Evolutionary conservation across 2,888 invertebrate species (phyloP), one percentile per base, ranked within the genome.

Genomic region (Brenthis hecate): DNA sequence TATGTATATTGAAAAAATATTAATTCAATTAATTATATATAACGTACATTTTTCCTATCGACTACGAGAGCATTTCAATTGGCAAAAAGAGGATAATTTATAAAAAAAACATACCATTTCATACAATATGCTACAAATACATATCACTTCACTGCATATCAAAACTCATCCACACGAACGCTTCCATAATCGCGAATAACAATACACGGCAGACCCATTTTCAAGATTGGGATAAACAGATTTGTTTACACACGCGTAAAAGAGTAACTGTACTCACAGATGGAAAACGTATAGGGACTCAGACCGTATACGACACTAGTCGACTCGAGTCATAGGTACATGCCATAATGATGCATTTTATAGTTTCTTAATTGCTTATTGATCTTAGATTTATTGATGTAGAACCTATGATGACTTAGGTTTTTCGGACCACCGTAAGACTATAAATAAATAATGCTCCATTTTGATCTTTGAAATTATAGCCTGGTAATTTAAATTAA

Each of bases 181-280:
- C 65, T 68, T 68, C 57, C 68, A 65, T 58, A 65, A 68, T 57
- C 63, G 57, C 61, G 68, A 68, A 68, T 68, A 68, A 68, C 68
- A 63, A 68, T 68, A 68, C 68, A 67, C 57, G 48, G 61, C 53
- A 65, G 67, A 61, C 70, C 70, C 63, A 67, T 67, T 67, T 70
- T 50, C 55, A 28, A 56, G 63, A 70, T 60, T 64, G 67, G 53
- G 50, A 70, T 70, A 84, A 86, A 86, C 85, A 75, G 79, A 87
- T 70, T 62, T 68, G 61, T 61, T 68, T 56, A 56, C 56, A 66
- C 48, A 43, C 47, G 66, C 53, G 58, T 53, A 58, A 66, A 54
- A 43, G 14, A 66, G 60, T 50, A 43, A 43, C 32, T 16, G 60
- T n/a, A 50, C 23, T 60, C 13, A 14, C 48, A 50, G 60, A 43